phyloP scores from a whole-genome alignment of 2,797 vertebrate genomes.

The Hipposideros larvatus region DNA sequence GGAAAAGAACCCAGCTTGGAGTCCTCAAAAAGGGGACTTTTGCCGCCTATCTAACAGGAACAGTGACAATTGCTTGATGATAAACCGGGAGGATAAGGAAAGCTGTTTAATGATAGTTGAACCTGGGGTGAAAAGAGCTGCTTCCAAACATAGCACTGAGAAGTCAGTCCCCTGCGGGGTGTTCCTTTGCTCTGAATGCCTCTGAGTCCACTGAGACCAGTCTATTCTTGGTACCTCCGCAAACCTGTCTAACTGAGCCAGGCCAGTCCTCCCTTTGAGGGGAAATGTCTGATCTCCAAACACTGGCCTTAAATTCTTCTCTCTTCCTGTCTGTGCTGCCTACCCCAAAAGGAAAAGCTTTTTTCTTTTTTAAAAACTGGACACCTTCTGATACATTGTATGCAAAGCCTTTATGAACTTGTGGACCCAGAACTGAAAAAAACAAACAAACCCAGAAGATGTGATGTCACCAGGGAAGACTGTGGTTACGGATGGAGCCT shows the following conservation, averaged over 20 bases:
- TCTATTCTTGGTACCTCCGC: constrained; percentile 61
- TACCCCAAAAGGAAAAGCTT: not conserved
- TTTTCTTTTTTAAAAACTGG: not conserved
- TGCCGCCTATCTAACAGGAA: not conserved
- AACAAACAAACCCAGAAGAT: not conserved
- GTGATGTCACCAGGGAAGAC: not conserved
- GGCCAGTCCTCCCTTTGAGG: constrained; percentile 19
- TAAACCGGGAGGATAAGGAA: constrained; percentile 19
- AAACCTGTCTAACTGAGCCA: not conserved
- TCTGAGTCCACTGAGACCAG: not conserved
- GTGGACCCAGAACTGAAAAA: not conserved
- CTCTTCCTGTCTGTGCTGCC: not conserved
- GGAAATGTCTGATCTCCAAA: constrained; percentile 60
- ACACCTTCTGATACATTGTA: not conserved
- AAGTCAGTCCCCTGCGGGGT: not conserved
- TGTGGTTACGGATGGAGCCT: not conserved
- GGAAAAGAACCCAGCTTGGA: too few relatives aligned
- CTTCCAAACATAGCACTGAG: constrained; percentile 63
- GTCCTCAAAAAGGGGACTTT: too few relatives aligned
- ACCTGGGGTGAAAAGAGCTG: constrained; percentile 17
- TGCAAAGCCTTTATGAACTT: not conserved
- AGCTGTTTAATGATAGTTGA: not conserved
- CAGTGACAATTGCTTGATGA: not conserved
- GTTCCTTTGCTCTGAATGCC: not conserved
- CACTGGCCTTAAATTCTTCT: not conserved